These are phyloP conservation scores for Amaurobius ferox DNA, from an alignment of 2,888 invertebrate species.

Conservation along the genomic window DNA sequence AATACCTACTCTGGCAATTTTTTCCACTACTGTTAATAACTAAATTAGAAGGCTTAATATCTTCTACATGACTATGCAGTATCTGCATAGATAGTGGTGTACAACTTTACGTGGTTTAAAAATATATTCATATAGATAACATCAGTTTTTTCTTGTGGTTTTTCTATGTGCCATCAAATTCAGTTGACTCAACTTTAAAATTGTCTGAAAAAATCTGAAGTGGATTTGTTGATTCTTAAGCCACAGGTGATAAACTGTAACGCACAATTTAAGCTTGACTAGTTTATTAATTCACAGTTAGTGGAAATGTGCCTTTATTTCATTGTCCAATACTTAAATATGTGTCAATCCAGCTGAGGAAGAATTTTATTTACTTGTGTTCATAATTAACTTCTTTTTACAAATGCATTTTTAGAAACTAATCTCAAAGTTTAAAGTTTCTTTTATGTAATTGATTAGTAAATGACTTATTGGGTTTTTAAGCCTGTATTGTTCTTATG, in stretches of 20 bases:
- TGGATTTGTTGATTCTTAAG: slow-evolving; percentile 31
- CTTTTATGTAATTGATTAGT: no score
- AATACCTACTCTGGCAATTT: slow-evolving; percentile 32
- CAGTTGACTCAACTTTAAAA: slow-evolving; percentile 21
- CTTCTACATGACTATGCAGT: slow-evolving; percentile 26
- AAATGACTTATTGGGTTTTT: no score
- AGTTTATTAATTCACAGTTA: slow-evolving; percentile 50
- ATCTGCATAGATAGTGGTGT: slow-evolving; percentile 55
- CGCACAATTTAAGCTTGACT: slow-evolving; percentile 65
- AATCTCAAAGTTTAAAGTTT: no score
- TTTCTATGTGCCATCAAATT: slow-evolving; percentile 46
- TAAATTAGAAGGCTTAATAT: slow-evolving; percentile 54
- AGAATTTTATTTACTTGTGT: slow-evolving; percentile 13
- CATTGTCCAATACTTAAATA: slow-evolving; percentile 21
- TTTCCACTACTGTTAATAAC: slow-evolving; percentile 33
- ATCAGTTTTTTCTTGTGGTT: slow-evolving; percentile 54
- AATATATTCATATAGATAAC: neutral
- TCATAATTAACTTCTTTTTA: neutral
- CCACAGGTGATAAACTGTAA: slow-evolving; percentile 71
- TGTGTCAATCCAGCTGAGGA: slow-evolving; percentile 35
- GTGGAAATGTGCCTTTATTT: slow-evolving; percentile 46
- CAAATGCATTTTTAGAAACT: neutral
- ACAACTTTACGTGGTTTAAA: slow-evolving; percentile 15
- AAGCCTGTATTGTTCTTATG: no score
- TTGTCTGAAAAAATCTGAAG: neutral